A percentile compares a stretch with the other conserved stretches of the same genome.
These are phyloP conservation scores for Burhinus bistriatus DNA, from an alignment of 2,113 vertebrate genomes.

Conservation along the genomic window DNA sequence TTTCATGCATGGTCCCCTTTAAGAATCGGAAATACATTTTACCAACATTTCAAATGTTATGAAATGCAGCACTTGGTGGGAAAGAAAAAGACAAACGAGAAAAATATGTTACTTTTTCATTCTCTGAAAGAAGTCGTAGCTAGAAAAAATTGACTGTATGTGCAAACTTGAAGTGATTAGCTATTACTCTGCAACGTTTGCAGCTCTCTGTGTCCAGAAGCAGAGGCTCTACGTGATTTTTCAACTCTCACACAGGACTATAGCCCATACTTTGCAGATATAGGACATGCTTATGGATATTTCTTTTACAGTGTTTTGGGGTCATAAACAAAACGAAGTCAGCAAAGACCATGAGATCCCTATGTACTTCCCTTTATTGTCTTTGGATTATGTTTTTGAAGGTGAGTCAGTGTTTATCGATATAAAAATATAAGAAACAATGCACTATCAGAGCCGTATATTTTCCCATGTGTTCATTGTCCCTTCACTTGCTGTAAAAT, in stretches of 20 bases:
- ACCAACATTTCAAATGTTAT: not conserved
- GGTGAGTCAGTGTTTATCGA: constrained; percentile 58
- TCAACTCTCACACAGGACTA: not conserved
- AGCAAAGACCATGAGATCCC: constrained; percentile 8
- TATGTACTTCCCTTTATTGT: constrained; percentile 53
- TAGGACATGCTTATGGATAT: not conserved
- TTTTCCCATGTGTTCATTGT: constrained; percentile 31
- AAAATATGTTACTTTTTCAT: not conserved
- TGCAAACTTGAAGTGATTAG: not conserved
- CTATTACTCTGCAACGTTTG: not conserved
- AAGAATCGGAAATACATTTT: not conserved
- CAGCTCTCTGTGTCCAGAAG: not conserved
- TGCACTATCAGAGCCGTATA: not conserved
- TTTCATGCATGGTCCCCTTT: not conserved
- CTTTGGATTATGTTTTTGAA: not conserved
- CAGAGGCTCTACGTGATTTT: not conserved
- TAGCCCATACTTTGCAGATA: not conserved
- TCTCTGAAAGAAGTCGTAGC: not conserved
- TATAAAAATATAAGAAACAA: constrained; percentile 43
- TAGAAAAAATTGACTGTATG: not conserved
- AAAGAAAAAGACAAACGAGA: constrained; percentile 2
- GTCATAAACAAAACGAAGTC: constrained; percentile 1
- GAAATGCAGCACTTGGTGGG: not conserved
- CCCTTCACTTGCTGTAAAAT: not conserved
- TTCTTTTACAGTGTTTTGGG: not conserved